phyloP scores from a whole-genome alignment of 2,113 vertebrate species.

The Anhinga anhinga region DNA sequence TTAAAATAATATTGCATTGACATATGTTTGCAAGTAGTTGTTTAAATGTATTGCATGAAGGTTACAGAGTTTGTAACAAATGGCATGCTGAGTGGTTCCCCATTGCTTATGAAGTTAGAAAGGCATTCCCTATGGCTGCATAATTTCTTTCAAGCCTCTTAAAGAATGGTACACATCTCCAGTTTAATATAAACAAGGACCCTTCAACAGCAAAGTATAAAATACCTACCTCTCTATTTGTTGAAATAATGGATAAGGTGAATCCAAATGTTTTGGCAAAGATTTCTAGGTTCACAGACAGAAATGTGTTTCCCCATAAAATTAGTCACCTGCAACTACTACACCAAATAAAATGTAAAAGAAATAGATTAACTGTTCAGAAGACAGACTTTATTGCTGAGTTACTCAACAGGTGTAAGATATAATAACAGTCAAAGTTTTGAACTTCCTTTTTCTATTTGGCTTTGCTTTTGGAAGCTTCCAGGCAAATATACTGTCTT shows the following conservation, averaged over 20 bases:
- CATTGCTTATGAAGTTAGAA: constrained; percentile 41
- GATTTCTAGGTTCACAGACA: neutral
- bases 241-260: constrained; percentile 39
- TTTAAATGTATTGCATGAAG: neutral
- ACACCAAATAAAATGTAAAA: neutral
- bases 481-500: neutral
- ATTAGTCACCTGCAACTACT: neutral
- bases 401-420: neutral
- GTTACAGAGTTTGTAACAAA: constrained; percentile 28
- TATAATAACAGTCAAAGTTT: neutral
- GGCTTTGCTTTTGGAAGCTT: neutral
- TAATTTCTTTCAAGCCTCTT: constrained; percentile 44
- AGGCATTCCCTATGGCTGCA: neutral
- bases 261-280: constrained; percentile 42
- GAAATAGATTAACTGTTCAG: neutral
- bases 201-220: constrained; percentile 20
- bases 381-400: neutral
- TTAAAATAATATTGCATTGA: constrained; percentile 18
- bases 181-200: constrained; percentile 22
- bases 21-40: neutral
- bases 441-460: neutral
- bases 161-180: constrained; percentile 1
- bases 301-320: neutral
- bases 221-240: constrained; percentile 25
- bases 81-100: neutral